Percentiles rank a stretch among this genome's conserved stretches.
phyloP scores from a whole-genome alignment of 2,797 vertebrate species.

The Numenius phaeopus region DNA sequence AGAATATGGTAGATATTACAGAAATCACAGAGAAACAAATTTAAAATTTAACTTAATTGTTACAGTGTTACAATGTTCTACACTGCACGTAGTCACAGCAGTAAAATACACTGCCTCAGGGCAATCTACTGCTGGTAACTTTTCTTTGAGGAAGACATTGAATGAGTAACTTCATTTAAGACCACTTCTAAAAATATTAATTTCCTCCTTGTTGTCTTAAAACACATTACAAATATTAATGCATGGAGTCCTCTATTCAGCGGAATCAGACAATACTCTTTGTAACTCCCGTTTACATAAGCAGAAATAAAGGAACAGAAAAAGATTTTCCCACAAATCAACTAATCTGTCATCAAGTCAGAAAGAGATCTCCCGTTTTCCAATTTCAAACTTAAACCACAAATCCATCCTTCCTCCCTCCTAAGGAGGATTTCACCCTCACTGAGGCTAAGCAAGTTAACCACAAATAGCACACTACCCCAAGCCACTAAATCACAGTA shows the following conservation, averaged over 20 bases:
- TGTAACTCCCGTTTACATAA: not conserved
- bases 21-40: not conserved
- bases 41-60: not conserved
- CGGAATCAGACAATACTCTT: not conserved
- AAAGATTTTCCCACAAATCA: not conserved
- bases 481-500: not conserved
- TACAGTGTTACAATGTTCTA: not conserved
- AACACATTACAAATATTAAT: not conserved
- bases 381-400: not conserved
- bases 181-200: not conserved
- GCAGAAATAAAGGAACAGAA: conserved; percentile 20
- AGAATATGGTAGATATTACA: not conserved
- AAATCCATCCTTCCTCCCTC: not conserved
- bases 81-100: not conserved
- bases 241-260: not conserved
- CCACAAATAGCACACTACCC: not conserved
- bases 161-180: not conserved
- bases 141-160: not conserved
- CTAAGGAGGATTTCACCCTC: not conserved
- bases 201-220: not conserved
- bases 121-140: not conserved
- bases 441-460: not conserved
- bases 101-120: not conserved
- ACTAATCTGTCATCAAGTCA: not conserved
- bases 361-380: not conserved